A percentile compares a stretch with the other conserved stretches of the same genome.
phyloP scores from a whole-genome alignment of 2,797 vertebrate species.

The Diplodus sargus region DNA sequence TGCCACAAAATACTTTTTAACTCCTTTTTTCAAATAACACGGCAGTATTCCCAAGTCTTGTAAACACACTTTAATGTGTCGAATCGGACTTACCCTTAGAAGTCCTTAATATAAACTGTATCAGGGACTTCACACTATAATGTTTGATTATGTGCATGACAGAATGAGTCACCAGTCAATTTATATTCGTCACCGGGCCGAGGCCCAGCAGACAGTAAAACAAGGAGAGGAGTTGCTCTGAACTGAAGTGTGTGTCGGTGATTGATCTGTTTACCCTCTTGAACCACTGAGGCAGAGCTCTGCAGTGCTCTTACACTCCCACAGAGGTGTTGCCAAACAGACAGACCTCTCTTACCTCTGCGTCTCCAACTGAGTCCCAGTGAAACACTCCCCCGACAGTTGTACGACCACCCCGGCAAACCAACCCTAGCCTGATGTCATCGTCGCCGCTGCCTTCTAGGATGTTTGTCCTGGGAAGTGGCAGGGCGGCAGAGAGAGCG shows the following conservation, averaged over 20 bases:
- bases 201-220: constrained; percentile 50
- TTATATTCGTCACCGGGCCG: constrained; percentile 57
- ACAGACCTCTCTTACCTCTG: constrained; percentile 45
- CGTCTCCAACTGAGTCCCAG: constrained; percentile 24
- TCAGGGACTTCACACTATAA: constrained; percentile 3
- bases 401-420: constrained; percentile 26
- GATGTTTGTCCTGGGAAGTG: constrained; percentile 14
- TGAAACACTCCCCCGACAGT: constrained; percentile 17
- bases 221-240: constrained; percentile 55
- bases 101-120: not conserved
- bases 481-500: constrained; percentile 1
- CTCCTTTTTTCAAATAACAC: no score
- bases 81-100: no score
- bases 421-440: constrained; percentile 9
- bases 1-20: no score
- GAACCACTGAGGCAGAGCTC: constrained; percentile 65
- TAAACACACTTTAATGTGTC: no score
- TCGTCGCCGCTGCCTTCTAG: constrained; percentile 13
- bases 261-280: constrained; percentile 80
- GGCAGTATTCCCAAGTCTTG: no score
- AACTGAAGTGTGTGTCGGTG: constrained; percentile 67
- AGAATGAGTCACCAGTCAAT: constrained; percentile 42
- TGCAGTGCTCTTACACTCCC: constrained; percentile 53
- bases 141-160: constrained; percentile 29
- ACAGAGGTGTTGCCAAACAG: constrained; percentile 52